Evolutionary conservation across 2,797 vertebrate species (phyloP), one percentile per base, ranked within the genome.

Genomic region (Galago senegalensis): DNA sequence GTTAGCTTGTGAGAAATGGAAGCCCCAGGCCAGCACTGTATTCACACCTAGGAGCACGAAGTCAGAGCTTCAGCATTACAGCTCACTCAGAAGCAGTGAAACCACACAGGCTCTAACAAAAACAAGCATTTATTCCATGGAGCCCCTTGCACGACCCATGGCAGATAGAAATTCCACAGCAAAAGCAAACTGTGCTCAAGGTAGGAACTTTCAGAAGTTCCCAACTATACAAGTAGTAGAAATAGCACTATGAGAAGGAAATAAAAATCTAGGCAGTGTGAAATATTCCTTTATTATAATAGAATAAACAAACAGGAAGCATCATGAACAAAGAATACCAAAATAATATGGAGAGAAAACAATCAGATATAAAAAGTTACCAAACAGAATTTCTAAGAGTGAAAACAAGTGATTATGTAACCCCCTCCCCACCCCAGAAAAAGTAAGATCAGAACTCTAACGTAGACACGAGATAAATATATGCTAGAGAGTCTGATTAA

Each of bases 141-240:
- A 70, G 43, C 72, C 4, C 21, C 29, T 40, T n/a, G 46, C 13
- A 82, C 60, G 90, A 56, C 40, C 25, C 69, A 63, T 21, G n/a
- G 60, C 21, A 90, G 43, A 34, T 34, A 87, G n/a, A 87, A 87
- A 86, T 87, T 85, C 27, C 40, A 95, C 40, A 61, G 37, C 69
- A 82, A 76, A 96, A 76, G 63, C 53, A 87, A 90, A 70, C 16
- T 61, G 18, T 53, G 29, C 9, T 76, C 53, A 76, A 91, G n/a
- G 11, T 34, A 76, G 43, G 10, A 82, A 5, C 10, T 13, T 25
- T 65, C 27, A 61, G 46, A 60, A 58, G 23, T 46, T 60, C 43
- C 10, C 61, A 70, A 76, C 25, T 29, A 76, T 12, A 93, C 58
- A 93, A 61, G 43, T n/a, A 81, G 60, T 21, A 90, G 37, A 69